Conservation (phyloP, 2,888 invertebrate genomes). For the Junonia oenone region DNA sequence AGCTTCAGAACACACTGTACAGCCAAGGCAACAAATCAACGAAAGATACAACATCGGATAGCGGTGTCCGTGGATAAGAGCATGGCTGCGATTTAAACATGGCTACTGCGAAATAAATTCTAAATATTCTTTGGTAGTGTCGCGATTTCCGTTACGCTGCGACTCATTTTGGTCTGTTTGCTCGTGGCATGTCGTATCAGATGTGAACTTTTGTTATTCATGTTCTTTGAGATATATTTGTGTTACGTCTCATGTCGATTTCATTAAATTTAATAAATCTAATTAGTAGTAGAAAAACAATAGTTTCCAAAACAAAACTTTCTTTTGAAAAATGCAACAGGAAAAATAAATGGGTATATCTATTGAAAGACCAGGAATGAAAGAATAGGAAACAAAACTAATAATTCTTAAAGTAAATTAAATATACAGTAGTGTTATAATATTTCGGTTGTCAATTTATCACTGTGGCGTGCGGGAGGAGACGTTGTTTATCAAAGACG, state of each 20-base stretch:
- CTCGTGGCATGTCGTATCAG: constrained; percentile 23
- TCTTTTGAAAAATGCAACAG: too few relatives aligned
- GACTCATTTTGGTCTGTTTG: constrained; percentile 26
- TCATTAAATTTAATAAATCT: background rate
- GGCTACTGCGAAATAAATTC: constrained; percentile 38
- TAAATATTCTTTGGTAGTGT: constrained; percentile 37
- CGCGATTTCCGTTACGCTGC: constrained; percentile 31
- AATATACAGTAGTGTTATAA: constrained; percentile 41
- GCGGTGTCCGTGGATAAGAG: constrained; percentile 53
- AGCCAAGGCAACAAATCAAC: constrained; percentile 69
- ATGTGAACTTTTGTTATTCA: constrained; percentile 22
- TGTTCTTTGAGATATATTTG: constrained; percentile 15
- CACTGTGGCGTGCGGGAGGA: constrained; percentile 46
- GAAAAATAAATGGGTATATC: too few relatives aligned
- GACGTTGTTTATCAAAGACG: constrained; percentile 52
- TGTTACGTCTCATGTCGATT: constrained; percentile 16
- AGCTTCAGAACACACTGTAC: constrained; percentile 66
- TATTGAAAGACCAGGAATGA: too few relatives aligned
- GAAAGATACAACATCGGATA: constrained; percentile 63
- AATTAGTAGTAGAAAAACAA: background rate
- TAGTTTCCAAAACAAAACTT: background rate
- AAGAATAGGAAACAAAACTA: background rate
- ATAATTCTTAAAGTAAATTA: constrained; percentile 11
- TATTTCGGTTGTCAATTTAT: constrained; percentile 69
- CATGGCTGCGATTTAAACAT: constrained; percentile 38